These are phyloP conservation scores for Hemicordylus capensis DNA, from an alignment of 2,113 vertebrate genomes.

Conservation along the genomic window DNA sequence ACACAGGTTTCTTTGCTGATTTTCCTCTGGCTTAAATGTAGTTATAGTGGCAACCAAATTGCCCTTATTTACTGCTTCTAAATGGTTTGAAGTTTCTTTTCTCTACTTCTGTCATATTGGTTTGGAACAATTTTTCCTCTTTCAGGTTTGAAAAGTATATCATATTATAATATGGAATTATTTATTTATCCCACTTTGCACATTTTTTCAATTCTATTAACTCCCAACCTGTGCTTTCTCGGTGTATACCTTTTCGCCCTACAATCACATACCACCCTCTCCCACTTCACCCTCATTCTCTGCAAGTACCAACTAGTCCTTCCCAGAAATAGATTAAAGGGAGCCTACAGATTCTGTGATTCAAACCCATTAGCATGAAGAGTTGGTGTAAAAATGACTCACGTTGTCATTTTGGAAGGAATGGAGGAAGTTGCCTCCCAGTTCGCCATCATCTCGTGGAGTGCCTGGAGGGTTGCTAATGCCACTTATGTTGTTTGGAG, in stretches of 20 bases:
- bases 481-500: conserved; percentile 99
- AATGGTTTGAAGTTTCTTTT: background rate
- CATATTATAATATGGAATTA: too few relatives aligned
- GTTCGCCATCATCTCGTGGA: conserved; percentile 94
- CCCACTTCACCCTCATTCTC: background rate
- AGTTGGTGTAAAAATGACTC: conserved; percentile 65
- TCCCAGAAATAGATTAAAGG: background rate
- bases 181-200: background rate
- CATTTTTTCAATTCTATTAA: background rate
- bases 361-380: conserved; percentile 7
- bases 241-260: background rate
- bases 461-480: conserved; percentile 99
- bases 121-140: background rate
- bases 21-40: background rate
- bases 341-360: background rate
- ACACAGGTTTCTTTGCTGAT: background rate
- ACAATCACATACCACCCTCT: background rate
- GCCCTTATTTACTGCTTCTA: background rate
- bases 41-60: background rate
- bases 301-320: background rate
- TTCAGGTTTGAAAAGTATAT: background rate
- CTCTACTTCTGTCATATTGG: background rate
- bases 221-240: background rate
- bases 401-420: conserved; percentile 99
- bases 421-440: conserved; percentile 98